Evolutionary conservation across 2,797 vertebrate species (phyloP).

Genomic region (Mus minutoides): DNA sequence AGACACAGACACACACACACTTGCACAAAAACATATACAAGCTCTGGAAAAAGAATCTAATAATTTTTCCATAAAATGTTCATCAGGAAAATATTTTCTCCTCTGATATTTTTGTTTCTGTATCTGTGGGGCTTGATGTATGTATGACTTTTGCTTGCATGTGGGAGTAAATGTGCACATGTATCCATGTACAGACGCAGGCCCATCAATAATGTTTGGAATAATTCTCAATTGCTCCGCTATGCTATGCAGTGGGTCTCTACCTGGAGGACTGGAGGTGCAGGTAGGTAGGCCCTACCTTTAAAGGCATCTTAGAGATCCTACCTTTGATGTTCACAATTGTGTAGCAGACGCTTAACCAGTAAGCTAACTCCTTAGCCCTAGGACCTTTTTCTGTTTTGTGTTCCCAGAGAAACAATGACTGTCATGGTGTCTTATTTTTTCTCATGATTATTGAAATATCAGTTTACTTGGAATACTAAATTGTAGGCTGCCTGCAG

Average conservation of each 20-base stretch:
- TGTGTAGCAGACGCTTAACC: background rate
- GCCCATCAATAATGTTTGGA: background rate
- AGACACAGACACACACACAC: background rate
- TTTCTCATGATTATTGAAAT: background rate
- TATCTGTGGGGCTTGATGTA: background rate
- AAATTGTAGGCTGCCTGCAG: too few relatives aligned
- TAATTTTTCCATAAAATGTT: background rate
- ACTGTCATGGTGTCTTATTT: background rate
- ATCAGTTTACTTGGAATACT: background rate
- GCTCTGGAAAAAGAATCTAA: background rate
- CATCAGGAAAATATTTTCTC: background rate
- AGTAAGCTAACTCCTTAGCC: background rate
- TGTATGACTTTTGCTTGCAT: background rate
- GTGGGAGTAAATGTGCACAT: too few relatives aligned
- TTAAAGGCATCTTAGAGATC: background rate
- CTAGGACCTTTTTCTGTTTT: background rate
- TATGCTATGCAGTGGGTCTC: background rate
- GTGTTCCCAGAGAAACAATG: background rate
- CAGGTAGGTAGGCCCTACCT: background rate
- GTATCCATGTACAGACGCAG: background rate
- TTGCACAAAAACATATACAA: background rate
- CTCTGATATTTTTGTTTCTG: background rate
- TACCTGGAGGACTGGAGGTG: background rate
- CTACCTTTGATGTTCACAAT: background rate
- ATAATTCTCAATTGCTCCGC: background rate